These are phyloP conservation scores for Pantherophis alleghaniensis DNA, from an alignment of 2,797 vertebrate genomes.

Conservation along the genomic window DNA sequence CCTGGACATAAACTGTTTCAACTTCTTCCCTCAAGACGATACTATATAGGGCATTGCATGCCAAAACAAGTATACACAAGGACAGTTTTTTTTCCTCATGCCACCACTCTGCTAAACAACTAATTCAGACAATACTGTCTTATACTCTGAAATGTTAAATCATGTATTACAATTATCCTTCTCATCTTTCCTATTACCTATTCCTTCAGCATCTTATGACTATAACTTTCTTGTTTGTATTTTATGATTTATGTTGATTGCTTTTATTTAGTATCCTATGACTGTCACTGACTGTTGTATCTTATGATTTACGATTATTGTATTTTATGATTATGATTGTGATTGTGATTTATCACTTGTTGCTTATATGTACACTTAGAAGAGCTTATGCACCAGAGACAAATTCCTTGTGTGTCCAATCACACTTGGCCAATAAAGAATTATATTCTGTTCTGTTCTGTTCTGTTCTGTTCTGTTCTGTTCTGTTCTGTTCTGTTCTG, in stretches of 20 bases:
- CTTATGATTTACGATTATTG: not conserved
- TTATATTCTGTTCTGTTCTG: not conserved
- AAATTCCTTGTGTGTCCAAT: not conserved
- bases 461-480: too few relatives aligned
- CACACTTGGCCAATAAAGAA: not conserved
- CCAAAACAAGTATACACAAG: not conserved
- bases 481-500: not conserved
- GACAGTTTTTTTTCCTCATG: not conserved
- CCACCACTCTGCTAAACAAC: not conserved
- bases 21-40: too few relatives aligned
- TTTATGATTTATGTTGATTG: not conserved
- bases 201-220: not conserved
- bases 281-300: not conserved
- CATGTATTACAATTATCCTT: not conserved
- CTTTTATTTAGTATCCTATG: not conserved
- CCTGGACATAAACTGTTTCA: too few relatives aligned
- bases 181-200: not conserved
- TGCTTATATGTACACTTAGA: not conserved
- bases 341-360: not conserved
- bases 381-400: not conserved
- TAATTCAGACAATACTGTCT: not conserved
- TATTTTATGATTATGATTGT: not conserved
- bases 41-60: too few relatives aligned
- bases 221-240: not conserved
- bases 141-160: not conserved